Conservation (phyloP, 1,140 invertebrate species). For the Dufourea novaeangliae region DNA sequence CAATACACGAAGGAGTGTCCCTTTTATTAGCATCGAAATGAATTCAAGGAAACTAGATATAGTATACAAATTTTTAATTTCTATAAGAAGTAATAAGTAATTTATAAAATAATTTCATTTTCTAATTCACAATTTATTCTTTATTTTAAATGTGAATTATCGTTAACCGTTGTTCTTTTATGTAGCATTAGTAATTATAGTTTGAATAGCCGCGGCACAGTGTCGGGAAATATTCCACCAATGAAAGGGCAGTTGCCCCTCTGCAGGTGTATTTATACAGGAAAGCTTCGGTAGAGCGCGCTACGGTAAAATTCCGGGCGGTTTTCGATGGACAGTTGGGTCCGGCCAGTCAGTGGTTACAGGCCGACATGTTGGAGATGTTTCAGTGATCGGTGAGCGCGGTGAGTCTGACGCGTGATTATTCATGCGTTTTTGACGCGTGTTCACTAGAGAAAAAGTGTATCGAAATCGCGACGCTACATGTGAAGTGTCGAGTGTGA, state of each 20-base stretch:
- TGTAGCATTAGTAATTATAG: neutral
- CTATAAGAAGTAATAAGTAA: neutral
- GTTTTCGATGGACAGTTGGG: constrained; percentile 68
- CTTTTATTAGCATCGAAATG: neutral
- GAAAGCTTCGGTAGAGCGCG: constrained; percentile 45
- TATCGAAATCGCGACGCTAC: constrained; percentile 58
- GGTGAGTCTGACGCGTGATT: constrained; percentile 66
- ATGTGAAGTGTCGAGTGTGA: constrained; percentile 73
- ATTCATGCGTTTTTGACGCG: constrained; percentile 56
- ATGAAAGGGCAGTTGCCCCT: neutral
- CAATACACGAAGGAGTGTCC: neutral
- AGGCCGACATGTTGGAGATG: constrained; percentile 75
- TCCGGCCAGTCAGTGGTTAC: constrained; percentile 76
- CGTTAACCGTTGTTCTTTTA: neutral
- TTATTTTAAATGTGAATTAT: neutral
- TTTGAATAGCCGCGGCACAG: constrained; percentile 18
- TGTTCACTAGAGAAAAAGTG: constrained; percentile 58
- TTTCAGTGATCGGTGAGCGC: constrained; percentile 69
- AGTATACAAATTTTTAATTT: neutral
- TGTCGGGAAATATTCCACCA: neutral
- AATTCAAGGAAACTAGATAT: neutral
- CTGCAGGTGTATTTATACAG: neutral
- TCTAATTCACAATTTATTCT: neutral
- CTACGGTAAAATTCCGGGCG: constrained; percentile 68
- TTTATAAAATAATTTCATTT: neutral